phyloP scores from a whole-genome alignment of 30 jellyfish, hydroid and myxozoan genomes.

The Pseudorhiza aurosa region DNA sequence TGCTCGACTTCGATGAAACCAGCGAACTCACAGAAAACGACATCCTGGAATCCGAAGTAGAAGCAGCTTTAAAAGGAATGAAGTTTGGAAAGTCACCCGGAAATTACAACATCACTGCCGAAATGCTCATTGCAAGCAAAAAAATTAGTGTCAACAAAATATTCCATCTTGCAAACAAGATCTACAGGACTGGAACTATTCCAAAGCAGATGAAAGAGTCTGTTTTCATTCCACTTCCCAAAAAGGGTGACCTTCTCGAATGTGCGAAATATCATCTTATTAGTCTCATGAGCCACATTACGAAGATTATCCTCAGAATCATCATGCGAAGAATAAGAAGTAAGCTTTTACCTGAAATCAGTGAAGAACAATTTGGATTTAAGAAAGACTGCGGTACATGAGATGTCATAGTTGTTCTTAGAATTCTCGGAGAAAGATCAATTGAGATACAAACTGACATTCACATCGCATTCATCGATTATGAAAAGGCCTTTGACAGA shows the following conservation, averaged over 20 bases:
- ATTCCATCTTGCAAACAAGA: no score
- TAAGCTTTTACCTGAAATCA: constrained; percentile 10
- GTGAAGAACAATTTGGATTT: constrained; percentile 21
- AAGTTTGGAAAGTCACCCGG: no score
- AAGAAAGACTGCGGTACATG: constrained; percentile 3
- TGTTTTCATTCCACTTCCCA: constrained; percentile 13
- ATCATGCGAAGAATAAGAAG: constrained; percentile 5
- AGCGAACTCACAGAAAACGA: no score
- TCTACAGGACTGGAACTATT: no score
- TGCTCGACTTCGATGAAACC: no score
- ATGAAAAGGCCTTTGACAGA: constrained; percentile 23
- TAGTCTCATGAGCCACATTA: constrained; percentile 28
- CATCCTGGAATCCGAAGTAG: no score
- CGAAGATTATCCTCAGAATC: constrained; percentile 18
- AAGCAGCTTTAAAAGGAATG: no score
- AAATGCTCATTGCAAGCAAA: no score
- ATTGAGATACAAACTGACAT: constrained; percentile 2
- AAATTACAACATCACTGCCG: no score
- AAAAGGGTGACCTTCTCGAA: constrained; percentile 14
- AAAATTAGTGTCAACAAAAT: no score
- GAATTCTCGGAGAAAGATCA: neutral
- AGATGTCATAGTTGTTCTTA: neutral
- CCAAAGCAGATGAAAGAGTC: constrained; percentile 37
- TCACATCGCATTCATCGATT: neutral
- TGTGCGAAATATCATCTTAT: constrained; percentile 4